Evolutionary conservation across 2,797 vertebrate genomes (phyloP), one percentile per base, ranked within the genome.

Genomic region (Pempheris klunzingeri): DNA sequence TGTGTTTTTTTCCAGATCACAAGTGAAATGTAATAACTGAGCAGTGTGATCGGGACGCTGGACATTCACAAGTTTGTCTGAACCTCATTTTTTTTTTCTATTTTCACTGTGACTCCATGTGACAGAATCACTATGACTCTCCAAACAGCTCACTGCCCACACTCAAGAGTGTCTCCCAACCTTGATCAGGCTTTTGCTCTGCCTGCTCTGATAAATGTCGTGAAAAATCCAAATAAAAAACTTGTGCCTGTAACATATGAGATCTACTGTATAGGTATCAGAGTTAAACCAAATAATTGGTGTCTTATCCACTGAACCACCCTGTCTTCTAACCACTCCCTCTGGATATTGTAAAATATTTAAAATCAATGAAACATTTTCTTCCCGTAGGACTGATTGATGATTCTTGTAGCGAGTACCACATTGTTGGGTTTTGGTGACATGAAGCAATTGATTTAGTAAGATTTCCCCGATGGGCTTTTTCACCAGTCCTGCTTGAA

Each of bases 351-450:
- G 32, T 34, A 50, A 83, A 83, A 36, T 63, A 50, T 71, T 71
- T 55, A 15, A 77, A 81, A 91, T 85, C 82, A 81, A 88, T 85
- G 53, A 36, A 75, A 67, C 46, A 49, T 63, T 85, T 86, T 70
- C 80, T 81, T 68, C 78, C 66, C 66, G 41, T 50, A 22, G 44
- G 57, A 26, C 41, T 59, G 60, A 78, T 80, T 22, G 39, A 66
- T 70, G 62, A 73, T 50, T 62, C 24, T 54, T 73, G 64, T 39
- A 52, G 58, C 36, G 67, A 39, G 43, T 30, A 26, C 39, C 43
- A 59, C 74, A 30, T 50, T 58, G 71, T 75, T 74, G 54, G 62
- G 62, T 28, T 78, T 70, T 4, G 6, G 71, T 59, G 57, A 77
- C 74, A 58, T 46, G 36, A 38, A 50, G 36, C 44, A 49, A 87